Evolutionary conservation across 2,888 invertebrate species (phyloP).

Genomic region (Brenthis hecate): DNA sequence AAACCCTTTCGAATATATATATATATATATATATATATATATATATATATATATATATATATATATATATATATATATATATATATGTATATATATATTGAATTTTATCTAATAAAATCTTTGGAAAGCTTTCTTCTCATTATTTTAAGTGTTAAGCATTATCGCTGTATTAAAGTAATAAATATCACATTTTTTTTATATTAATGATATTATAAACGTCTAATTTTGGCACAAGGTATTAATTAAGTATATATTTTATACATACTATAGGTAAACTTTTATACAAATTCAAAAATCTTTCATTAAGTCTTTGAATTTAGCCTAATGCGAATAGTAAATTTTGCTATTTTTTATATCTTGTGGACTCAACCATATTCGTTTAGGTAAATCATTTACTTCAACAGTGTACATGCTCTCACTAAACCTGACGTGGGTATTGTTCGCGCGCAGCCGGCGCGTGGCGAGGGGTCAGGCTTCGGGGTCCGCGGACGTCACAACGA

Average conservation of each 20-base stretch:
- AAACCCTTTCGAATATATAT: too few species aligned
- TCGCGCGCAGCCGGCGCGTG: constrained; percentile 33
- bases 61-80: too few species aligned
- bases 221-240: constrained; percentile 16
- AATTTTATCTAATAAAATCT: neutral
- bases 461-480: constrained; percentile 60
- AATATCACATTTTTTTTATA: too few species aligned
- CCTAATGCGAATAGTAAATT: neutral
- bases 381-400: constrained; percentile 37
- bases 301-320: too few species aligned
- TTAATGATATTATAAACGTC: too few species aligned
- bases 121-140: too few species aligned
- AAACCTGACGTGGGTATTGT: constrained; percentile 30
- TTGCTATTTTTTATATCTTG: constrained; percentile 2
- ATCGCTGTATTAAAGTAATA: too few species aligned
- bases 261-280: neutral
- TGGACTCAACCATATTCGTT: constrained; percentile 4
- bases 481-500: constrained; percentile 72
- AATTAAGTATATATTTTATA: neutral
- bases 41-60: too few species aligned
- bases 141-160: too few species aligned
- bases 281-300: neutral
- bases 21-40: too few species aligned
- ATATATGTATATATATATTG: too few species aligned
- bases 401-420: constrained; percentile 25